phyloP scores from a whole-genome alignment of 2,888 invertebrate genomes.

The Lamellibrachia satsuma region DNA sequence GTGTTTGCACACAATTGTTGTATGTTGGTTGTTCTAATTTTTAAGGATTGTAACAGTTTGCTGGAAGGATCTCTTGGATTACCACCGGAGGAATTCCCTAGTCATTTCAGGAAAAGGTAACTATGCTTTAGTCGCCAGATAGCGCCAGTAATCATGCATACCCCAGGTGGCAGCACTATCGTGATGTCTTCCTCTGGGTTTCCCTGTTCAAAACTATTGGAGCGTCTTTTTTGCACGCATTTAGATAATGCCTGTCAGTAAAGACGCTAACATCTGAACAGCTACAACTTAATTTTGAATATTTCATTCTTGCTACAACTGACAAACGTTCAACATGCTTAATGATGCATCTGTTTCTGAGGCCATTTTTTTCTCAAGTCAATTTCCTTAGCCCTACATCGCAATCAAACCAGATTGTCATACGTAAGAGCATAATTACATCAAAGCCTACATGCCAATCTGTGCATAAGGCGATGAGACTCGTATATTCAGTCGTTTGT shows the following conservation, averaged over 20 bases:
- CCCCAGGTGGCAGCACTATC: constrained; percentile 12
- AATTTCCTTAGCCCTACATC: not conserved
- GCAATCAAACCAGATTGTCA: not conserved
- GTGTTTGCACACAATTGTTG: not conserved
- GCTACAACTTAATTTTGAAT: not conserved
- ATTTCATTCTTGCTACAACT: not conserved
- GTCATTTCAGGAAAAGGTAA: not conserved
- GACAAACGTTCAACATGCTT: not conserved
- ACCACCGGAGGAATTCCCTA: not conserved
- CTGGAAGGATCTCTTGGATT: not conserved
- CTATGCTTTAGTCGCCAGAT: not conserved
- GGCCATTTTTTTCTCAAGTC: not conserved
- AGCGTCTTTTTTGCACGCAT: not conserved
- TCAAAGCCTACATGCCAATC: not conserved
- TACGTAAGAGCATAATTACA: not conserved
- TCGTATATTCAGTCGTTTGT: not conserved
- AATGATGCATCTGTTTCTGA: not conserved
- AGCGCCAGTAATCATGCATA: not conserved
- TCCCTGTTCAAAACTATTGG: not conserved
- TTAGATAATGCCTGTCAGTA: not conserved
- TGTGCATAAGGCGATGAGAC: not conserved
- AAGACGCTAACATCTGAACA: not conserved
- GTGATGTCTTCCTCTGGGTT: not conserved
- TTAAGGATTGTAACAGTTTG: not conserved
- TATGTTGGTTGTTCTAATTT: not conserved